Evolutionary conservation across 2,113 vertebrate genomes (phyloP), one percentile per base, ranked within the genome.

Genomic region (Myodes glareolus): DNA sequence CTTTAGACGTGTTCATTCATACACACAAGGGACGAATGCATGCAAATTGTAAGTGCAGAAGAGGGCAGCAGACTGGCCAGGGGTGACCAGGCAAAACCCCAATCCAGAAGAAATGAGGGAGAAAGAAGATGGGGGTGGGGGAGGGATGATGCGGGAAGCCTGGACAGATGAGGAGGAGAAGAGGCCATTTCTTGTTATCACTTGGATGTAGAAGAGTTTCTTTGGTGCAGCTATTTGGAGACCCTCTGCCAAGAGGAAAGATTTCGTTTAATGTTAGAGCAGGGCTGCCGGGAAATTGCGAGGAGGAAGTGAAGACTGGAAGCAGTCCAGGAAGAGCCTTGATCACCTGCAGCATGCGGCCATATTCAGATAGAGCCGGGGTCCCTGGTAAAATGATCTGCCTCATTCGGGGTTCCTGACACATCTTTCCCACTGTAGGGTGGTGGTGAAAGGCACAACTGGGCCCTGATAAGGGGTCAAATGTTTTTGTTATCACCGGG

Each of bases 251-350:
- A 88, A 89, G 67, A 82, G 58, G 76, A 45, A 55, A 13, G 85
- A 52, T 89, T 94, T 85, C 80, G 39, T 33, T 45, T 10, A 58
- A 58, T 42, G 68, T 61, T 42, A 65, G 55, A 61, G 81, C 88
- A 75, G 72, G 33, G 47, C 90, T 86, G 92, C 90, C 67, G 77
- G 97, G 91, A 97, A 90, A 85, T 52, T 47, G 61, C 58, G 27
- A 21, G 0, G 58, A 90, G 45, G 45, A 90, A 45, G 39, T 80
- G 11, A 88, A 91, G 9, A 50, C 86, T 94, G 89, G 73, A 65
- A 77, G 39, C 1, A 3, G 21, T 88, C 91, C 91, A 91, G 47
- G 58, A 5, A 73, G 31, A 87, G 80, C 47, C 81, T 65, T 9
- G 9, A 5, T 58, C 78, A n/a, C 80, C 93, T 94, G 78, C 77